Conservation (phyloP, 2,888 invertebrate species). For the Drosophila kanekoi region DNA sequence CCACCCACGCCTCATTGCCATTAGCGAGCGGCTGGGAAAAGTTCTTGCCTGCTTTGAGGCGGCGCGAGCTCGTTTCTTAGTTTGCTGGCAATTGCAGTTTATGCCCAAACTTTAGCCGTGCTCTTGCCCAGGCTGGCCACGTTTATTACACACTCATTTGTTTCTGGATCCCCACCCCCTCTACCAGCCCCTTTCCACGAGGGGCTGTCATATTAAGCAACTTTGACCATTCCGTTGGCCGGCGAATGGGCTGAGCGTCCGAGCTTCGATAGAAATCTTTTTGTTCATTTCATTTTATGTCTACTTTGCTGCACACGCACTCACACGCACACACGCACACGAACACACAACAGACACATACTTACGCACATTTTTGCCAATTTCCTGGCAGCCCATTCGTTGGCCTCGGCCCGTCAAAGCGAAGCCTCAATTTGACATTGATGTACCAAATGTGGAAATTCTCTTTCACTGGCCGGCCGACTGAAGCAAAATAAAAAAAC, state of each 20-base stretch:
- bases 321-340: conserved; percentile 16
- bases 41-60: conserved; percentile 44
- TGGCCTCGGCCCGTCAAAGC: conserved; percentile 53
- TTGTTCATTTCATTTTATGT: conserved; percentile 80
- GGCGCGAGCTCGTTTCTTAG: conserved; percentile 36
- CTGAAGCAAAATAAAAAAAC: conserved; percentile 9
- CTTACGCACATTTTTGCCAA: conserved; percentile 63
- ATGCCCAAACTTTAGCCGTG: conserved; percentile 65
- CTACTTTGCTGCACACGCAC: conserved; percentile 56
- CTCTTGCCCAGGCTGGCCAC: conserved; percentile 47
- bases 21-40: conserved; percentile 42
- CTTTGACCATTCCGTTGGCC: conserved; percentile 67
- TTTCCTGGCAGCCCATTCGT: conserved; percentile 65
- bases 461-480: conserved; percentile 51
- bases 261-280: conserved; percentile 73
- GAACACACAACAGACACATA: conserved; percentile 9
- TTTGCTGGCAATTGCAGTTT: conserved; percentile 71
- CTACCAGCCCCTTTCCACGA: not conserved
- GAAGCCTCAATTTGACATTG: conserved; percentile 81
- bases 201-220: conserved; percentile 76
- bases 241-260: conserved; percentile 30
- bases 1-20: conserved; percentile 15
- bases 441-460: conserved; percentile 81
- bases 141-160: conserved; percentile 79
- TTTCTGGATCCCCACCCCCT: conserved; percentile 38